These are phyloP conservation scores for Melanocharis versteri DNA, from an alignment of 2,113 vertebrate genomes.

Conservation along the genomic window DNA sequence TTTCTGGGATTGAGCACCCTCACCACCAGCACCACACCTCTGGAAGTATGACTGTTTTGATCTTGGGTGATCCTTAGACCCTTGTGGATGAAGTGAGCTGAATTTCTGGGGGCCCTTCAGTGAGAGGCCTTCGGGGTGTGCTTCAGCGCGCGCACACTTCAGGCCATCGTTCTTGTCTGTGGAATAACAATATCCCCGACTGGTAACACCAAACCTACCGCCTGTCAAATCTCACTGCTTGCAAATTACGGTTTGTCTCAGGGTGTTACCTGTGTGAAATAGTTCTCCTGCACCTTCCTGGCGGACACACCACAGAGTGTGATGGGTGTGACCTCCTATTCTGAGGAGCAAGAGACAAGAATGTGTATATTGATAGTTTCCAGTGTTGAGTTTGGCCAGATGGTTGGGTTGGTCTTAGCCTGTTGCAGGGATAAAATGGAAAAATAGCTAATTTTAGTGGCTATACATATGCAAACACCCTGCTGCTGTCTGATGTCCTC, in stretches of 20 bases:
- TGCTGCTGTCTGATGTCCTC: neutral
- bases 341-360: neutral
- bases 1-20: neutral
- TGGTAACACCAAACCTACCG: neutral
- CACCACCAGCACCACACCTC: neutral
- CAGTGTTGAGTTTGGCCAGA: neutral
- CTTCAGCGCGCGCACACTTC: fast-evolving
- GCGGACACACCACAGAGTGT: neutral
- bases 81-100: neutral
- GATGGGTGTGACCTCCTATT: neutral
- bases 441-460: neutral
- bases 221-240: neutral
- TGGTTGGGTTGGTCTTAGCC: neutral
- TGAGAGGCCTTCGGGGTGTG: neutral
- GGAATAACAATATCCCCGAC: fast-evolving
- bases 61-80: neutral
- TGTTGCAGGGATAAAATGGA: neutral
- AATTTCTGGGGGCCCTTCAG: neutral
- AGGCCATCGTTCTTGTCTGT: fast-evolving
- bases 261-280: neutral
- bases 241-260: neutral
- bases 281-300: neutral
- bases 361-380: neutral
- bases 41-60: neutral
- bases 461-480: neutral